Base-by-base conservation (phyloP, 1,140 invertebrate genomes). In the Orius insidiosus region DNA sequence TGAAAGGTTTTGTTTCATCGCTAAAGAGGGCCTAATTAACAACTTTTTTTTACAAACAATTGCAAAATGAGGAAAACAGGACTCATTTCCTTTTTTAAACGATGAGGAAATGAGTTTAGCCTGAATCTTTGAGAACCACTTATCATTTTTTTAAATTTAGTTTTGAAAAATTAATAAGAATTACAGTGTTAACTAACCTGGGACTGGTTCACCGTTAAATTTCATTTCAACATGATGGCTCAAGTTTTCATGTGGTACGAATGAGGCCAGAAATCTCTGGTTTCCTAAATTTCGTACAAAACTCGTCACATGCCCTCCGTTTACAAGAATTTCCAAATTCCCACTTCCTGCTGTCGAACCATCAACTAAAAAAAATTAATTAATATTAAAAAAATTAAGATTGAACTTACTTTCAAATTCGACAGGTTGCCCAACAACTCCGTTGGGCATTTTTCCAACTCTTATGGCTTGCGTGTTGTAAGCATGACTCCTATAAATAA, bases 291-390 rank as follows among this genome's bases (percentile, higher is more conserved):
- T 87, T 56, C 84, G 74, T 1, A 98, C 90, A 47, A 85, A 87
- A 55, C 89, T 94, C 0, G 89, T 89, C 10, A 98, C 90, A 45
- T 88, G 75, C 7, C 93, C 88, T 37, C 88, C 88, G 61, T 96
- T 95, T 0, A 98, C 90, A 45, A 96, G 71, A 48, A 98, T 88
- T 62, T 98, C 94, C 51, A 98, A 68, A 65, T 97, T 93, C 37
- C 94, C 94, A 15, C 88, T 88, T 33, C 94, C 94, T 19, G 94
- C 93, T 51, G 76, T 74, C 37, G 85, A 84, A 30, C 92, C 92
- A 66, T 98, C 90, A 64, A 98, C 90, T 95, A 56, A 50, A 63
- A 68, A 36, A 41, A 41, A 16, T 15, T n/a, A 5, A 41, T 18
- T 42, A 19, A 14, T 42, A 3, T 14, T 19, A 33, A 47, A 19